Evolutionary conservation across 2,888 invertebrate genomes (phyloP).

Genomic region (Drosophila monieri): DNA sequence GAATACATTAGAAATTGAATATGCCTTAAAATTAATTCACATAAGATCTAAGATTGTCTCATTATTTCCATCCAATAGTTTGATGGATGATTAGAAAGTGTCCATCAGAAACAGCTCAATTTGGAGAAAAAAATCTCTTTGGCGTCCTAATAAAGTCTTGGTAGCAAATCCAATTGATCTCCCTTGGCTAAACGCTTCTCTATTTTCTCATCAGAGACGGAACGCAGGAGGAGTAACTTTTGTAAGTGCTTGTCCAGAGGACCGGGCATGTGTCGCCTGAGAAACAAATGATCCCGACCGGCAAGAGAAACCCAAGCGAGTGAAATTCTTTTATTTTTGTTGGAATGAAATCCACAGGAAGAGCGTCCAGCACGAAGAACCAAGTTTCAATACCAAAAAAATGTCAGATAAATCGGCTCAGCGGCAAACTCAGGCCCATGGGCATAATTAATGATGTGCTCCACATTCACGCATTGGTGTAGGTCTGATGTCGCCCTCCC

Average conservation of each 20-base stretch:
- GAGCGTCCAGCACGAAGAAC: constrained; percentile 38
- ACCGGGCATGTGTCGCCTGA: constrained; percentile 57
- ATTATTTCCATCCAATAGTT: constrained; percentile 18
- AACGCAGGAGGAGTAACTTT: constrained; percentile 55
- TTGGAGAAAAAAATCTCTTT: constrained; percentile 22
- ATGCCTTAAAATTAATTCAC: no score
- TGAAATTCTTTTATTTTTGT: constrained; percentile 64
- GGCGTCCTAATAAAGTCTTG: constrained; percentile 26
- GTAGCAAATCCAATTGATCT: constrained; percentile 62
- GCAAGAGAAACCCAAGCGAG: constrained; percentile 54
- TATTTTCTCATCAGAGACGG: constrained; percentile 5
- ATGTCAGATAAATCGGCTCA: constrained; percentile 65
- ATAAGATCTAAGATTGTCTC: background rate
- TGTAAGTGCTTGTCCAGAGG: constrained; percentile 49
- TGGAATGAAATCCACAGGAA: constrained; percentile 72
- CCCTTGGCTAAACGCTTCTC: constrained; percentile 37
- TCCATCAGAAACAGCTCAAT: constrained; percentile 53
- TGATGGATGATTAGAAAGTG: background rate
- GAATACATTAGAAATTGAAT: no score
- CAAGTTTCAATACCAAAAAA: constrained; percentile 70
- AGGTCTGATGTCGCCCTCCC: constrained; percentile 62
- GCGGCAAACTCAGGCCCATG: constrained; percentile 60
- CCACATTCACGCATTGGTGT: constrained; percentile 82
- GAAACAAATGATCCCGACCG: constrained; percentile 65
- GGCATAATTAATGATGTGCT: constrained; percentile 83